These are phyloP conservation scores for Venustoraphidia nigricollis DNA, from an alignment of 2,888 invertebrate species.

Conservation along the genomic window DNA sequence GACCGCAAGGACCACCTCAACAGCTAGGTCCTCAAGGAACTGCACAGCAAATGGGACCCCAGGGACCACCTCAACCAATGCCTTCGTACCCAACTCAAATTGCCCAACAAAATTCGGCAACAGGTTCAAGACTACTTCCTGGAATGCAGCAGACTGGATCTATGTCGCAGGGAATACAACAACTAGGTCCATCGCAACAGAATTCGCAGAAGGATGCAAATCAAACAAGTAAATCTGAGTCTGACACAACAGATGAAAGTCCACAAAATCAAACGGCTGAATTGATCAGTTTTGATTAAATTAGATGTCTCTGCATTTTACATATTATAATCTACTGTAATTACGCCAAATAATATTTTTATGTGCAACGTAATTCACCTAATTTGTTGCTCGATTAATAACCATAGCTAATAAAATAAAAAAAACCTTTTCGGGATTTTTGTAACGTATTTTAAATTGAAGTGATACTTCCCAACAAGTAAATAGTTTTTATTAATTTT, in stretches of 20 bases:
- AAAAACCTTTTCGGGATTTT: too few species aligned
- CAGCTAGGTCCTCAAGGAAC: constrained; percentile 9
- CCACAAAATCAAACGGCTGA: constrained; percentile 50
- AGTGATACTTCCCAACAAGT: too few species aligned
- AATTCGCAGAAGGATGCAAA: too few species aligned
- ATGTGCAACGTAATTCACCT: too few species aligned
- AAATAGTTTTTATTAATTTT: too few species aligned
- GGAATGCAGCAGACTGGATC: constrained; percentile 1
- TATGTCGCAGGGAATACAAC: constrained; percentile 5
- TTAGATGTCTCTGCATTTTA: constrained; percentile 25
- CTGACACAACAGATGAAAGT: constrained; percentile 16
- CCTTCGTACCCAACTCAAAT: constrained; percentile 5
- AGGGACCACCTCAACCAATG: constrained; percentile 19
- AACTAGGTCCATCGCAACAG: constrained; percentile 7
- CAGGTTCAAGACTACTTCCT: background rate
- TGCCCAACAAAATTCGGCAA: too few species aligned
- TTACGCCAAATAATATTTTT: constrained; percentile 25
- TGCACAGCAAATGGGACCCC: constrained; percentile 14
- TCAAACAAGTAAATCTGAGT: too few species aligned
- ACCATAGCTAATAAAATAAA: too few species aligned
- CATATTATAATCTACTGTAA: constrained; percentile 31
- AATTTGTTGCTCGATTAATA: too few species aligned
- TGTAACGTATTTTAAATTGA: too few species aligned
- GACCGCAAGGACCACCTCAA: constrained; percentile 15
- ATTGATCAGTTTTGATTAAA: constrained; percentile 67